A percentile compares a stretch with the other conserved stretches of the same genome.
Conservation (phyloP, 1,140 invertebrate genomes). For the Ceratoteleas bidentatus region DNA sequence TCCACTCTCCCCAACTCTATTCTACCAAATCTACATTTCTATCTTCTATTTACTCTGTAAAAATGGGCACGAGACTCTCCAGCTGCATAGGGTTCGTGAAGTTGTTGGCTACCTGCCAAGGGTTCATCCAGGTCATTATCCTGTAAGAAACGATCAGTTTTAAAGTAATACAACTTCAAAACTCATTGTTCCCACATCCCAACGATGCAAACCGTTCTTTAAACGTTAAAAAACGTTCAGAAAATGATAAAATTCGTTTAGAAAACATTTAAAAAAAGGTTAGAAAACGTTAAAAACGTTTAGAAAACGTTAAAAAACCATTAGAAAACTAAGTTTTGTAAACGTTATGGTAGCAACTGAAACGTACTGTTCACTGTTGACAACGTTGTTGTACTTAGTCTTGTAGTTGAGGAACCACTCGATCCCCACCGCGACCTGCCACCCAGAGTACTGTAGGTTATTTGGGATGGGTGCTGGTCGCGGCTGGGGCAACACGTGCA, state of each 20-base stretch:
- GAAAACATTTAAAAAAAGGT: no score
- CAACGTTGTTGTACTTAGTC: conserved; percentile 81
- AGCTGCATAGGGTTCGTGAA: conserved; percentile 86
- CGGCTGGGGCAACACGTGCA: conserved; percentile 76
- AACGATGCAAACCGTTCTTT: no score
- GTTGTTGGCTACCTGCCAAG: conserved; percentile 85
- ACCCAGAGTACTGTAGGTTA: conserved; percentile 84
- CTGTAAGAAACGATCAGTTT: conserved; percentile 81
- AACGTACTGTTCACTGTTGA: conserved; percentile 83
- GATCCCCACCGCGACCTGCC: conserved; percentile 83
- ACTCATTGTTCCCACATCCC: no score
- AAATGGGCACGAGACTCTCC: conserved; percentile 82
- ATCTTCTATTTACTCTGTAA: no score
- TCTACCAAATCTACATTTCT: no score
- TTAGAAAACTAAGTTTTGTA: no score
- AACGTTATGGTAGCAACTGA: no score
- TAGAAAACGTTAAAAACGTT: not conserved
- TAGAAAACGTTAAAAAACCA: no score
- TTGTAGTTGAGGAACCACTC: conserved; percentile 83
- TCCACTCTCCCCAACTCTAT: no score
- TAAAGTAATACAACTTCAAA: no score
- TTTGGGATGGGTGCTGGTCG: conserved; percentile 81
- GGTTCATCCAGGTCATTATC: conserved; percentile 86
- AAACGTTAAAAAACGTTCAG: no score
- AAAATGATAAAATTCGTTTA: no score